Conservation (phyloP, 2,888 invertebrate species). For the Machimus atricapillus region DNA sequence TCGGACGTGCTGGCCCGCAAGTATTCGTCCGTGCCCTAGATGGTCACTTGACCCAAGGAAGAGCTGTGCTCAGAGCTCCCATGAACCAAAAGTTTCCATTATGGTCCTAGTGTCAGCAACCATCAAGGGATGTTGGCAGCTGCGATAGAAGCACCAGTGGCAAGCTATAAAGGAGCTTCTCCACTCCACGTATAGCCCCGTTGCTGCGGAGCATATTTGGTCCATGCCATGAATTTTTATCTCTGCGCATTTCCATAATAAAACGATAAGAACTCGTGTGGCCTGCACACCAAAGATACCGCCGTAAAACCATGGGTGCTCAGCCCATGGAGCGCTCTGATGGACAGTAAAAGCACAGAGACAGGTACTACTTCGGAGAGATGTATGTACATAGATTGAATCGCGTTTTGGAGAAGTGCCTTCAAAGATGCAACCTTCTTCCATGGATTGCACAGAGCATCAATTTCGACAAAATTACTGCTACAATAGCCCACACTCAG, state of each 20-base stretch:
- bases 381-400: not conserved
- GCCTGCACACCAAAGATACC: not conserved
- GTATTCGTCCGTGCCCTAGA: not conserved
- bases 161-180: not conserved
- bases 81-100: not conserved
- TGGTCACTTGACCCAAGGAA: not conserved
- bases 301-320: not conserved
- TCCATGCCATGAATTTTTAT: not conserved
- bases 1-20: not conserved
- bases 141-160: not conserved
- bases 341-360: not conserved
- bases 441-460: not conserved
- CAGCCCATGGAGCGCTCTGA: not conserved
- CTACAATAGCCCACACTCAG: not conserved
- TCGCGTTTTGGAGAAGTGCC: not conserved
- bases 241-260: not conserved
- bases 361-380: not conserved
- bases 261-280: not conserved
- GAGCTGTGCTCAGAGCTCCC: not conserved
- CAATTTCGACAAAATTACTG: not conserved
- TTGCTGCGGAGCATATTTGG: not conserved
- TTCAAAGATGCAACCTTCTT: not conserved
- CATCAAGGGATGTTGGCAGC: not conserved
- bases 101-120: not conserved
- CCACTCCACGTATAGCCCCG: not conserved